Conservation (phyloP, 2,888 invertebrate species). For the Oegoconia quadripuncta region DNA sequence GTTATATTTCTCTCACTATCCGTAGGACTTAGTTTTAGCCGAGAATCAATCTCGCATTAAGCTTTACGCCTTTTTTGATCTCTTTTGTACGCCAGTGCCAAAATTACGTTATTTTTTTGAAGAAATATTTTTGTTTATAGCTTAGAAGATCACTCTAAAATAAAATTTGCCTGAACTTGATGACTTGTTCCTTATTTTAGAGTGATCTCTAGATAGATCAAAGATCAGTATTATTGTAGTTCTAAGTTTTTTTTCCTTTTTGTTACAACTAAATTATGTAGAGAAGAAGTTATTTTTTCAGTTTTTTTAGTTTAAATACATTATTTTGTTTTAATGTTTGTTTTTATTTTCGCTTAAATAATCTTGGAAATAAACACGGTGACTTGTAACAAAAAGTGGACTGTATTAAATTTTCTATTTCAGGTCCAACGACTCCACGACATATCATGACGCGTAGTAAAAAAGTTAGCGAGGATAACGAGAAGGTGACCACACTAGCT, state of each 20-base stretch:
- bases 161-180: background rate
- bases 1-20: constrained; percentile 21
- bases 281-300: constrained; percentile 3
- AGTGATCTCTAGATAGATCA: constrained; percentile 7
- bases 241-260: constrained; percentile 3
- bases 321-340: constrained; percentile 10
- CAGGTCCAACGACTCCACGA: constrained; percentile 51
- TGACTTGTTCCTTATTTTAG: constrained; percentile 6
- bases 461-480: constrained; percentile 47
- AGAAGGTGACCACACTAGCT: constrained; percentile 12
- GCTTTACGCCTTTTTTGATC: constrained; percentile 2
- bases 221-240: constrained; percentile 2
- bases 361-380: background rate
- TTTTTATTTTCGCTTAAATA: constrained; percentile 15
- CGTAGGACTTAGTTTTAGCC: background rate
- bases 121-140: constrained; percentile 6
- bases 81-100: constrained; percentile 4
- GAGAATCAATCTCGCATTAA: background rate
- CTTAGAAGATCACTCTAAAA: constrained; percentile 12
- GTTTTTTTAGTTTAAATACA: constrained; percentile 11
- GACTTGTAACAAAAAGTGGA: constrained; percentile 34
- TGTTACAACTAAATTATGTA: constrained; percentile 3
- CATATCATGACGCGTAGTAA: constrained; percentile 66
- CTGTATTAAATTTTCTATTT: constrained; percentile 58
- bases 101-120: constrained; percentile 4